phyloP scores from a whole-genome alignment of 2,797 vertebrate species.

The Alfaro cultratus region DNA sequence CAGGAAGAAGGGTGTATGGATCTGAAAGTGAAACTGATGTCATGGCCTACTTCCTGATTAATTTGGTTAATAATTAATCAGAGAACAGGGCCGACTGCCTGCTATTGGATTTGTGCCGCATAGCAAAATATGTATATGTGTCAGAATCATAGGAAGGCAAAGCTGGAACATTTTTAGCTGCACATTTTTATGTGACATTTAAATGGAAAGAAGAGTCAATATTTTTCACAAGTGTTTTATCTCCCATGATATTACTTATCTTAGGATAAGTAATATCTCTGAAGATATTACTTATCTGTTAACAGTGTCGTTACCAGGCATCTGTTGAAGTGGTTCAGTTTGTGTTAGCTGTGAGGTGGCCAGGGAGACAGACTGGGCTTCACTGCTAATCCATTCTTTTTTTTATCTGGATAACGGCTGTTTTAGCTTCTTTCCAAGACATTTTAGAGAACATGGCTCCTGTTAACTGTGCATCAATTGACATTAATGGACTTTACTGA shows the following conservation, averaged over 20 bases:
- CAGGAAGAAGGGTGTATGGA: background rate
- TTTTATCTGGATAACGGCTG: background rate
- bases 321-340: background rate
- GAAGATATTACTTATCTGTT: background rate
- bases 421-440: background rate
- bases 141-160: background rate
- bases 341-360: background rate
- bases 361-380: background rate
- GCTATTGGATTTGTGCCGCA: background rate
- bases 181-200: background rate
- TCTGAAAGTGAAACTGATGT: background rate
- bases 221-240: background rate
- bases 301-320: background rate
- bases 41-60: background rate
- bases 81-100: background rate
- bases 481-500: background rate
- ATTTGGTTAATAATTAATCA: background rate
- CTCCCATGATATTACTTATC: background rate
- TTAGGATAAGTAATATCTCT: too few relatives aligned
- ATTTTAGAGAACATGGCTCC: background rate
- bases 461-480: background rate
- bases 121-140: background rate
- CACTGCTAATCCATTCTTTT: background rate
- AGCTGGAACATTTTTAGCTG: background rate
- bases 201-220: background rate